A percentile compares a stretch with the other conserved stretches of the same genome.
These are phyloP conservation scores for Cryptotermes secundus DNA, from an alignment of 1,140 invertebrate species.

Conservation along the genomic window DNA sequence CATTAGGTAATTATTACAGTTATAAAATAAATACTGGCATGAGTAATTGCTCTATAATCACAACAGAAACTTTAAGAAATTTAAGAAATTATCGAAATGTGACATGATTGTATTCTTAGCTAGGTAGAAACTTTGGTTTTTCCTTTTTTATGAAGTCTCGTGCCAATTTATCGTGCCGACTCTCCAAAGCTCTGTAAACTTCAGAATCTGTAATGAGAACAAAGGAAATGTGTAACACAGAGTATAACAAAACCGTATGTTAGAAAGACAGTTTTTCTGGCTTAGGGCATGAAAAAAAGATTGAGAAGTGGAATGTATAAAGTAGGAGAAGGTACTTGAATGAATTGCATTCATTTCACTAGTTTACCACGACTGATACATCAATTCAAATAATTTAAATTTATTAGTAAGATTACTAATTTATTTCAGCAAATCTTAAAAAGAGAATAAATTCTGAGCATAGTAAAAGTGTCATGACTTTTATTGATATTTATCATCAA, in stretches of 20 bases:
- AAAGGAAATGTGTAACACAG: conserved; percentile 27
- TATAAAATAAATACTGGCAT: conserved; percentile 5
- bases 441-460: too few species aligned
- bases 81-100: neutral
- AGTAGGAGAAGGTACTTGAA: conserved; percentile 30
- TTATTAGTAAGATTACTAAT: too few species aligned
- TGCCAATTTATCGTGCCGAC: conserved; percentile 84
- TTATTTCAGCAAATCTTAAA: too few species aligned
- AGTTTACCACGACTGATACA: too few species aligned
- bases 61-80: too few species aligned
- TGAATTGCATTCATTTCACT: conserved; percentile 6
- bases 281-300: neutral
- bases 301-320: neutral
- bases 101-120: neutral
- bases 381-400: too few species aligned
- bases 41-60: neutral
- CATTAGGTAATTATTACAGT: neutral
- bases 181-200: conserved; percentile 75
- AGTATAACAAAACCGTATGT: neutral
- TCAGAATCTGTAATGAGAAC: conserved; percentile 67
- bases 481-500: too few species aligned
- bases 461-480: too few species aligned
- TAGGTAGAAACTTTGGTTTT: conserved; percentile 56
- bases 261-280: neutral
- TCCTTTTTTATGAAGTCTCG: conserved; percentile 87